Percentiles rank a stretch among this genome's conserved stretches.
phyloP scores from a whole-genome alignment of 2,797 vertebrate species.

The Crax fasciolata region DNA sequence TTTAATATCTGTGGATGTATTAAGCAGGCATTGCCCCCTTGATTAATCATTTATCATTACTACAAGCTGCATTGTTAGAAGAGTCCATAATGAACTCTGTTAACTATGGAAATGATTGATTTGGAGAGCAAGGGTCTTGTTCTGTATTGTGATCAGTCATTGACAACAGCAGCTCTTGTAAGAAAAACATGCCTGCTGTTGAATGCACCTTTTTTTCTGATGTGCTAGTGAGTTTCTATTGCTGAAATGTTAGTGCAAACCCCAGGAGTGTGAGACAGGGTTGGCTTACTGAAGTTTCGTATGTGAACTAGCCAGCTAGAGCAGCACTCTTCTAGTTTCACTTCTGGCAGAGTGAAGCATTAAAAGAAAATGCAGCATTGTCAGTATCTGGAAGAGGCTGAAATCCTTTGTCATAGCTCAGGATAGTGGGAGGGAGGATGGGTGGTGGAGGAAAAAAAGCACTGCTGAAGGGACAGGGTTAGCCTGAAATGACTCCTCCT shows the following conservation, averaged over 20 bases:
- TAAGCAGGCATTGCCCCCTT: background rate
- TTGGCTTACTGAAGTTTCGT: background rate
- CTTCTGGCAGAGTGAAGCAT: background rate
- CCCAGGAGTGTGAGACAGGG: background rate
- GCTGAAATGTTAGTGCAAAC: background rate
- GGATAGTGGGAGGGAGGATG: conserved; percentile 25
- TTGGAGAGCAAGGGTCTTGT: background rate
- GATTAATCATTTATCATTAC: background rate
- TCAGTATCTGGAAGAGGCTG: conserved; percentile 45
- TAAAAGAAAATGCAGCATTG: conserved; percentile 27
- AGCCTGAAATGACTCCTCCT: conserved; percentile 76
- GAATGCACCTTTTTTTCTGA: background rate
- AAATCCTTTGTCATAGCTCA: conserved; percentile 37
- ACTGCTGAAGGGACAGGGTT: conserved; percentile 45
- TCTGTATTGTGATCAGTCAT: background rate
- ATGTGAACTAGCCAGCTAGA: conserved; percentile 1
- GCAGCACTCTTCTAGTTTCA: background rate
- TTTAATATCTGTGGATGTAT: background rate
- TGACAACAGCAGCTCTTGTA: conserved; percentile 11
- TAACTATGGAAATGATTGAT: conserved; percentile 1
- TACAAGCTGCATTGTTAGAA: background rate
- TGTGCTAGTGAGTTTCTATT: background rate
- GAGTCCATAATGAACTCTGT: background rate
- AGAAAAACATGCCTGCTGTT: background rate
- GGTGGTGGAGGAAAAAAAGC: conserved; percentile 42